Conservation (phyloP, 2,797 vertebrate genomes). For the Gambelia wislizenii region DNA sequence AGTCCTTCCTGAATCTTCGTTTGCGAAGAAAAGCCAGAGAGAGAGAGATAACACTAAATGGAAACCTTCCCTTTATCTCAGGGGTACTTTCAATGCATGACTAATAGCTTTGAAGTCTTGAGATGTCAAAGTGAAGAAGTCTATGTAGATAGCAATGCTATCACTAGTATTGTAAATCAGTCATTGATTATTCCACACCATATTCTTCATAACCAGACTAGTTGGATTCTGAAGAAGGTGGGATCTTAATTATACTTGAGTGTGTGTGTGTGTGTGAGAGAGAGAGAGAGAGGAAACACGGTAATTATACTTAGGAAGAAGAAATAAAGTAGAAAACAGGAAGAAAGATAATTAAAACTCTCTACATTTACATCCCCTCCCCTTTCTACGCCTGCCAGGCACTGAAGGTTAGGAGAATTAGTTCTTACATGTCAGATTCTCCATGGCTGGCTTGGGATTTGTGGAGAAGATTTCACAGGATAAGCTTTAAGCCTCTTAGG, state of each 20-base stretch:
- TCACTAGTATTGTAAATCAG: slow-evolving; percentile 2
- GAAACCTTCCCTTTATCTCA: slow-evolving; percentile 9
- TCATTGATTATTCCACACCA: slow-evolving; percentile 12
- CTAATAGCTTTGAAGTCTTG: slow-evolving; percentile 12
- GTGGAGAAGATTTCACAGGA: slow-evolving; percentile 20
- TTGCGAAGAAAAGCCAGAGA: too few relatives aligned
- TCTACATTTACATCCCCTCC: background rate
- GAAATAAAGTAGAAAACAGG: background rate
- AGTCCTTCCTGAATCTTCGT: too few relatives aligned
- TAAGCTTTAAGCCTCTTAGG: slow-evolving; percentile 6
- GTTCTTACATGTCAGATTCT: background rate
- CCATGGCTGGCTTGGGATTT: background rate
- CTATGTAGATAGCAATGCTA: slow-evolving; percentile 32
- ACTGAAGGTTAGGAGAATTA: slow-evolving; percentile 6
- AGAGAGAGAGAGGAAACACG: background rate
- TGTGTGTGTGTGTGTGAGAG: too few relatives aligned
- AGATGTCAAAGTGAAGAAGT: slow-evolving; percentile 1
- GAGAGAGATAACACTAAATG: slow-evolving; percentile 23
- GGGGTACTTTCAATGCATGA: slow-evolving; percentile 31
- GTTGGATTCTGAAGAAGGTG: slow-evolving; percentile 13
- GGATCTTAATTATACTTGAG: slow-evolving; percentile 24
- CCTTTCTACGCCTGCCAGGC: background rate
- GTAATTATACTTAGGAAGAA: too few relatives aligned
- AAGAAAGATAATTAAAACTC: slow-evolving; percentile 17
- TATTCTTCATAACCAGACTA: slow-evolving; percentile 9